Evolutionary conservation across 2,888 invertebrate species (phyloP).

Genomic region (Cryptophagus acutangulus): DNA sequence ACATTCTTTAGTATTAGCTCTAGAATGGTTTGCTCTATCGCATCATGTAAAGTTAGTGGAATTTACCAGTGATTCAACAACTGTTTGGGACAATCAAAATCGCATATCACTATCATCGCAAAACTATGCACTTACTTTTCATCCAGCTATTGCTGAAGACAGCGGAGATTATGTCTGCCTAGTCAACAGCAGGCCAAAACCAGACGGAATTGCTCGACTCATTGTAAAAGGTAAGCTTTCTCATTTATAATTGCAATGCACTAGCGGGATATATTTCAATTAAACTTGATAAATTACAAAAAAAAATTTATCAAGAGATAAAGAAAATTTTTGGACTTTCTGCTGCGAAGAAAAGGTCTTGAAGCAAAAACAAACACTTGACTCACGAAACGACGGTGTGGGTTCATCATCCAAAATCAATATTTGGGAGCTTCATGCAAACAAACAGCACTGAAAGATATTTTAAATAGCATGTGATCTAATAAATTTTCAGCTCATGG

Average conservation of each 20-base stretch:
- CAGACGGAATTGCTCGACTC: slow-evolving; percentile 61
- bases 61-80: slow-evolving; percentile 52
- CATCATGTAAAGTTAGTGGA: slow-evolving; percentile 51
- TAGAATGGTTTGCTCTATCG: slow-evolving; percentile 56
- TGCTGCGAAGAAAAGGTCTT: too few relatives aligned
- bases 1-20: slow-evolving; percentile 58
- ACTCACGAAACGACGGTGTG: slow-evolving; percentile 1
- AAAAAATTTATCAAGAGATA: too few relatives aligned
- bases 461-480: too few relatives aligned
- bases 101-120: slow-evolving; percentile 57
- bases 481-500: too few relatives aligned
- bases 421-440: neutral
- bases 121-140: slow-evolving; percentile 59
- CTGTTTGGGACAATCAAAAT: slow-evolving; percentile 51
- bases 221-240: slow-evolving; percentile 67
- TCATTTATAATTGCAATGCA: too few relatives aligned
- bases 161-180: slow-evolving; percentile 64
- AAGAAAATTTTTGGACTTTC: too few relatives aligned
- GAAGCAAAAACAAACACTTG: neutral
- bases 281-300: too few relatives aligned
- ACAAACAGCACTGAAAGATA: too few relatives aligned
- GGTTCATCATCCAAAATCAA: slow-evolving; percentile 1
- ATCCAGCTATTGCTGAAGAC: slow-evolving; percentile 59
- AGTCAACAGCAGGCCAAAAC: slow-evolving; percentile 63
- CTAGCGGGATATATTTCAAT: too few relatives aligned